phyloP scores from a whole-genome alignment of 2,888 invertebrate species.

The Xestoiulus laeticollis region DNA sequence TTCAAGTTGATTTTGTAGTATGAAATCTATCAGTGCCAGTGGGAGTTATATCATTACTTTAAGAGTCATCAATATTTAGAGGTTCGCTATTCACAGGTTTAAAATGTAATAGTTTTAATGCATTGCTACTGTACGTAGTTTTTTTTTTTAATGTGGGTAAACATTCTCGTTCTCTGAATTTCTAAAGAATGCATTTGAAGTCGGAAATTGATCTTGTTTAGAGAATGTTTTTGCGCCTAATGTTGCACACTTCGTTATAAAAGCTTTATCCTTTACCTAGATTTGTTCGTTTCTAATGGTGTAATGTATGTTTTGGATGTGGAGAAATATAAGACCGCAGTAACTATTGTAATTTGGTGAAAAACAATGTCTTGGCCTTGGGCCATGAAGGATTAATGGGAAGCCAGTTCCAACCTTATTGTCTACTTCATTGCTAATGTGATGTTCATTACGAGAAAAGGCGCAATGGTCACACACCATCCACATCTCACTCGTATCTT shows the following conservation, averaged over 20 bases:
- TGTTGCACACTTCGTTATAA: neutral
- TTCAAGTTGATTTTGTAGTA: too few species aligned
- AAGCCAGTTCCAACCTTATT: constrained; percentile 36
- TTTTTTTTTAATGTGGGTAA: too few species aligned
- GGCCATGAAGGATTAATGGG: constrained; percentile 40
- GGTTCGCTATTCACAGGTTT: too few species aligned
- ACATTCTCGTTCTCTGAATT: too few species aligned
- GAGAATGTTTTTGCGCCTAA: neutral
- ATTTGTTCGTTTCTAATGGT: neutral
- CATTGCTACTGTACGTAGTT: too few species aligned
- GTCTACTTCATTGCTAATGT: constrained; percentile 32
- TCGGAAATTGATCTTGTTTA: neutral
- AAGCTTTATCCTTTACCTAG: neutral
- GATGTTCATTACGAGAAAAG: constrained; percentile 39
- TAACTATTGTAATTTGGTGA: constrained; percentile 20
- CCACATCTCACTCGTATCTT: constrained; percentile 2
- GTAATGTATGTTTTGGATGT: neutral
- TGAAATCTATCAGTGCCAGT: too few species aligned
- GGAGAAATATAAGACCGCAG: neutral
- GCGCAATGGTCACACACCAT: constrained; percentile 1
- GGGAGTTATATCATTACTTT: too few species aligned
- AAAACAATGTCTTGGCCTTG: constrained; percentile 15
- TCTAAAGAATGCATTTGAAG: neutral
- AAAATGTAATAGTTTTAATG: too few species aligned
- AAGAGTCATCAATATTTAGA: too few species aligned